phyloP scores from a whole-genome alignment of 2,113 vertebrate genomes.

The Varanus salvator region DNA sequence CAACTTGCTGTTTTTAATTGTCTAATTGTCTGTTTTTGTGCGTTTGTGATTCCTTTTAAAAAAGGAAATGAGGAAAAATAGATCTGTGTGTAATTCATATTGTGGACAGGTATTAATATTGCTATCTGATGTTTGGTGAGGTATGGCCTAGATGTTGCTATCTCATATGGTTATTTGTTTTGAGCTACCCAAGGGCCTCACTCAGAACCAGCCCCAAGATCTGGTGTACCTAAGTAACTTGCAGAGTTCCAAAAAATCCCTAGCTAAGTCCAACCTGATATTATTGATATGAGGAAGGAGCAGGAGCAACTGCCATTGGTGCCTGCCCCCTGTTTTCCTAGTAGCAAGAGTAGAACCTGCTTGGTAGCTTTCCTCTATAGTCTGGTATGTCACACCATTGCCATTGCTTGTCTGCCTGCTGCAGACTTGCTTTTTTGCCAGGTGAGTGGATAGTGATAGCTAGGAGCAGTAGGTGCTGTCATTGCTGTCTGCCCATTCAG shows the following conservation, averaged over 20 bases:
- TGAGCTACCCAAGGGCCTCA: neutral
- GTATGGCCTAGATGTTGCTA: neutral
- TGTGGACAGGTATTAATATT: neutral
- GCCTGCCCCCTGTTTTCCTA: neutral
- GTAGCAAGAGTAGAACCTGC: neutral
- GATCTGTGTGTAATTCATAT: neutral
- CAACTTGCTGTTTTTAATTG: too few relatives aligned
- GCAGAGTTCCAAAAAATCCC: neutral
- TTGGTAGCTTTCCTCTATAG: neutral
- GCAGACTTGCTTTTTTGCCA: neutral
- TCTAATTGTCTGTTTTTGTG: too few relatives aligned
- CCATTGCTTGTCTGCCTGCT: neutral
- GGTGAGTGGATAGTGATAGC: neutral
- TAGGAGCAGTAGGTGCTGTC: neutral
- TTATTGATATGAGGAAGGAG: neutral
- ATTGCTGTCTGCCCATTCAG: neutral
- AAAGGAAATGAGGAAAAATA: too few relatives aligned
- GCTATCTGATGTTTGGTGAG: neutral
- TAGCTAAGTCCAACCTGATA: neutral
- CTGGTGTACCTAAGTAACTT: neutral
- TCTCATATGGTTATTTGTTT: neutral
- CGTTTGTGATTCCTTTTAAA: too few relatives aligned
- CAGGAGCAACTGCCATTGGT: neutral
- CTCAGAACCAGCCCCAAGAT: neutral
- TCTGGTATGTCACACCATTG: neutral